Conservation (phyloP, 2,888 invertebrate genomes). For the Diaperis boleti region DNA sequence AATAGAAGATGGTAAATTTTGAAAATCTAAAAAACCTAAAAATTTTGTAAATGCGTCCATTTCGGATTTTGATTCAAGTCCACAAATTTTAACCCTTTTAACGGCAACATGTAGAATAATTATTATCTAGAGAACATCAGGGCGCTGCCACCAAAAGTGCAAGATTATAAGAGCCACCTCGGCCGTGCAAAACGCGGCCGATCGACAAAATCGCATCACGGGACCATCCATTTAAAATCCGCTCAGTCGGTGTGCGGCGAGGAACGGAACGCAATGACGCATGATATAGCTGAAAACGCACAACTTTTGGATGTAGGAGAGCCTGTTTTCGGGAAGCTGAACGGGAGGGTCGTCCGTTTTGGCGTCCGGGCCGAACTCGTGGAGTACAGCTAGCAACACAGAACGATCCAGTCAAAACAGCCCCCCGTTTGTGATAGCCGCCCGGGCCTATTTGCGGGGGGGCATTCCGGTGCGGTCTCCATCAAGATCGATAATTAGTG, state of each 20-base stretch:
- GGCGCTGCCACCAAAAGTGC: too few relatives aligned
- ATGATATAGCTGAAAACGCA: conserved; percentile 23
- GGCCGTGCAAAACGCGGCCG: too few relatives aligned
- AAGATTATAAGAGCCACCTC: too few relatives aligned
- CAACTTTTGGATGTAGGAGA: conserved; percentile 1
- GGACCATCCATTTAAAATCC: too few relatives aligned
- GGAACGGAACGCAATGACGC: background rate
- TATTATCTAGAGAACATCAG: too few relatives aligned
- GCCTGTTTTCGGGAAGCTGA: conserved; percentile 5
- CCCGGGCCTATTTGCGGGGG: conserved; percentile 47
- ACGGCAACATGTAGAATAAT: too few relatives aligned
- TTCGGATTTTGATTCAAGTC: background rate
- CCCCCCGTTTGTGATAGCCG: conserved; percentile 55
- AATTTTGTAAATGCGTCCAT: background rate
- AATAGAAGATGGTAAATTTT: too few relatives aligned
- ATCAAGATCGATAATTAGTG: background rate
- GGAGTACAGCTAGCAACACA: conserved; percentile 6
- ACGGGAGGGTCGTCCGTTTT: conserved; percentile 11
- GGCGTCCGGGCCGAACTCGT: background rate
- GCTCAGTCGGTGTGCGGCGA: background rate
- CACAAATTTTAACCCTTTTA: too few relatives aligned
- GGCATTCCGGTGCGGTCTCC: conserved; percentile 35
- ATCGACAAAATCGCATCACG: background rate
- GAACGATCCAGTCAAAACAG: conserved; percentile 2
- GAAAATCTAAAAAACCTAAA: too few relatives aligned